These are phyloP conservation scores for Gryllus bimaculatus DNA, from an alignment of 1,140 invertebrate species.

Conservation along the genomic window DNA sequence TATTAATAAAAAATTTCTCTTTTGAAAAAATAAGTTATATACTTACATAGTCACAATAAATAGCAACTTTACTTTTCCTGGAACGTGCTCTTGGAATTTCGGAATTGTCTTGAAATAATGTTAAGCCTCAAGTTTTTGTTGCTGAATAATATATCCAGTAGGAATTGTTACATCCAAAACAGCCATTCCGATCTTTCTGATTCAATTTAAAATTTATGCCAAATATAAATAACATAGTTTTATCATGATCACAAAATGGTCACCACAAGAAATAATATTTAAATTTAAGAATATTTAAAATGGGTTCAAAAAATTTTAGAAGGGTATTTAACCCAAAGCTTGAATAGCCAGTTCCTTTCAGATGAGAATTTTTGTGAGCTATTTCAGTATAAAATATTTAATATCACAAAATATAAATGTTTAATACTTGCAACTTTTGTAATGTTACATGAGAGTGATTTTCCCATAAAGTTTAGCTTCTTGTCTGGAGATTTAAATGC, in stretches of 20 bases:
- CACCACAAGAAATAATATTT: too few species aligned
- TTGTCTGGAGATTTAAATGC: conserved; percentile 64
- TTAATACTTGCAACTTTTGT: conserved; percentile 64
- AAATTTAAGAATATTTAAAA: too few species aligned
- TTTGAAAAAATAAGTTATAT: conserved; percentile 12
- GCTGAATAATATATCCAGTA: conserved; percentile 88
- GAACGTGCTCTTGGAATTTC: conserved; percentile 75
- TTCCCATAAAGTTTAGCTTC: conserved; percentile 67
- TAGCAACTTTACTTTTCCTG: conserved; percentile 66
- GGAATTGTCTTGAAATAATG: conserved; percentile 59
- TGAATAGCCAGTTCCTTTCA: too few species aligned
- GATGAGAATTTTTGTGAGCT: too few species aligned
- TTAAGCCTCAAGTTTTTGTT: conserved; percentile 79
- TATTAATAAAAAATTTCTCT: too few species aligned
- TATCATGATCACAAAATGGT: too few species aligned
- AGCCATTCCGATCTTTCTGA: conserved; percentile 77
- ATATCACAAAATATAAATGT: too few species aligned
- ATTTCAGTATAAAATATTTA: too few species aligned
- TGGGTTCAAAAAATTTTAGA: too few species aligned
- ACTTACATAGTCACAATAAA: conserved; percentile 90
- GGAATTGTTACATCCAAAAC: conserved; percentile 86
- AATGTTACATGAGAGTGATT: conserved; percentile 89
- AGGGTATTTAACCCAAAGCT: too few species aligned
- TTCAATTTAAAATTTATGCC: conserved; percentile 68
- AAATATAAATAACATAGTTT: conserved; percentile 41